Base-by-base conservation (phyloP, 2,113 vertebrate genomes). In the Rana temporaria region DNA sequence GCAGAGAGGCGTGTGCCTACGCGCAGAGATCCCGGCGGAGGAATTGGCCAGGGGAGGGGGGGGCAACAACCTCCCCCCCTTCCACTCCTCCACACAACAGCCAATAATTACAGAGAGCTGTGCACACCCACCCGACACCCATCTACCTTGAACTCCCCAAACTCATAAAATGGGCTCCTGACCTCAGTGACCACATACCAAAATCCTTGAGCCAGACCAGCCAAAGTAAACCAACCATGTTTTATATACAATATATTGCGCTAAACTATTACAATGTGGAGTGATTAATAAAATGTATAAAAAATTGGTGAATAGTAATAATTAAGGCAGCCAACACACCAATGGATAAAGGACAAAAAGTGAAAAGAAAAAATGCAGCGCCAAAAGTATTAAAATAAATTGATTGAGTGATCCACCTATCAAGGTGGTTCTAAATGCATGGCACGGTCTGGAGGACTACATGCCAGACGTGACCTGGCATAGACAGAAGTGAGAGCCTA, bases 51-150 rank as follows among this genome's bases (percentile, higher is more conserved):
- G 18, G 2, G 55, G 20, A 32, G 17, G n/a, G n/a, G n/a, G n/a
- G n/a, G n/a, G n/a, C n/a, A n/a, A n/a, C n/a, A n/a, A n/a, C n/a
- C n/a, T n/a, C 12, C 22, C 55, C 22, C 30, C 76, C 57, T 16
- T 34, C 26, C 78, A 80, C 78, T 80, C 78, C 78, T 79, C 78
- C 9, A 19, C 7, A 24, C n/a, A 11, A 15, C 20, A 70, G 22
- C 78, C 78, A 62, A 66, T 80, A 19, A 42, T 0, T 2, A 17
- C n/a, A 38, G 16, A 34, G 66, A 12, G 4, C 53, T 60, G 9
- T 19, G 18, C 78, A 70, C 78, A 70, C 63, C 42, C 76, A 32
- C 3, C 17, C 2, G 0, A 68, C 62, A 19, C n/a, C 32, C 4
- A 6, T 7, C 24, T 53, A 80, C 55, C 56, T 59, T 70, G 56